phyloP scores from a whole-genome alignment of 2,888 invertebrate species.

The Athalia circularis region DNA sequence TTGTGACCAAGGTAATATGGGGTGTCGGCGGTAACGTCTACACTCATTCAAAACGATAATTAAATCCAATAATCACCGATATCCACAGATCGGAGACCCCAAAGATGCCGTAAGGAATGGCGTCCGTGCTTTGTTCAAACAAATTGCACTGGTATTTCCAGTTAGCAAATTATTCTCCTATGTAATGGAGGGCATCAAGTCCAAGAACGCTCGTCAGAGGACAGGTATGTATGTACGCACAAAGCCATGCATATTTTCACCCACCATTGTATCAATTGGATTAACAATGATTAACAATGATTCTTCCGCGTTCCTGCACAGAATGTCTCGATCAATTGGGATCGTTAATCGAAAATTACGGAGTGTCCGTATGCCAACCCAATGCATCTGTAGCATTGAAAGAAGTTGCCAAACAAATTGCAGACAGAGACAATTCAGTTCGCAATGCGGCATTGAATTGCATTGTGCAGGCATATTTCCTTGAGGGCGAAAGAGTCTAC shows the following conservation, averaged over 20 bases:
- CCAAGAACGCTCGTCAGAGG: conserved; percentile 97
- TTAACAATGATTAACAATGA: background rate
- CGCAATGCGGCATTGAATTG: conserved; percentile 97
- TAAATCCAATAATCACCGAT: conserved; percentile 2
- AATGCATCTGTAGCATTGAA: conserved; percentile 87
- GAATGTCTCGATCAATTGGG: conserved; percentile 97
- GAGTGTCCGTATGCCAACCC: conserved; percentile 89
- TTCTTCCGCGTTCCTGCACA: conserved; percentile 55
- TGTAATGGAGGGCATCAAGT: conserved; percentile 95
- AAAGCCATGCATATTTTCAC: no score
- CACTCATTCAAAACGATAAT: background rate
- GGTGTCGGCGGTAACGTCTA: conserved; percentile 28
- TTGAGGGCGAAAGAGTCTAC: conserved; percentile 93
- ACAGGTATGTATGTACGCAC: conserved; percentile 77
- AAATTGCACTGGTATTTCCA: conserved; percentile 90
- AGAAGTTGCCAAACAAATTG: conserved; percentile 95
- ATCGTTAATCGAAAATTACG: conserved; percentile 89
- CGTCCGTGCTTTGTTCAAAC: conserved; percentile 89
- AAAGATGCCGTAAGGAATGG: conserved; percentile 96
- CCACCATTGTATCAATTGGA: no score
- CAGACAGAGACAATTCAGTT: conserved; percentile 96
- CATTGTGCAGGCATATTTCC: conserved; percentile 91
- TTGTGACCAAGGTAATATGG: conserved; percentile 88
- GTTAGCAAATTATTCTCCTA: conserved; percentile 92
- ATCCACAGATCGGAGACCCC: conserved; percentile 89